phyloP scores from a whole-genome alignment of 1,140 invertebrate species.

The Neoseiulus cucumeris region DNA sequence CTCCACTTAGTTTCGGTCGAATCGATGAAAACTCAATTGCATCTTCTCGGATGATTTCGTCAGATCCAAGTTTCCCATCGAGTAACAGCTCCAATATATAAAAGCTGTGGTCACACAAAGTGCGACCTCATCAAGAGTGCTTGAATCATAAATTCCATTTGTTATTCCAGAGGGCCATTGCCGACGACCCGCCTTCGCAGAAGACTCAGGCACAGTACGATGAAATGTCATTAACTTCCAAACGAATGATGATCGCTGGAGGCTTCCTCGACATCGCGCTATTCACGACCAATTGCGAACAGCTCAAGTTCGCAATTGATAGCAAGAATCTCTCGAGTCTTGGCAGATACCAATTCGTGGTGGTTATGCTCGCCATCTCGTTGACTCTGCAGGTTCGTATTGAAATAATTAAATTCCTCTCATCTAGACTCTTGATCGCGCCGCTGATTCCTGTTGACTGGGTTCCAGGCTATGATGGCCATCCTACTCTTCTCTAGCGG shows the following conservation, averaged over 20 bases:
- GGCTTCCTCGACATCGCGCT: conserved; percentile 18
- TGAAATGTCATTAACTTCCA: not conserved
- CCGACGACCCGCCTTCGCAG: not conserved
- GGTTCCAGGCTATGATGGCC: conserved; percentile 35
- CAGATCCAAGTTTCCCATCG: too few species aligned
- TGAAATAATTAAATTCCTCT: not conserved
- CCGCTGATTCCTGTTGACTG: not conserved
- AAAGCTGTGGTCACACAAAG: too few species aligned
- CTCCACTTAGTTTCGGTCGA: too few species aligned
- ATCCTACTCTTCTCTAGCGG: conserved; percentile 47
- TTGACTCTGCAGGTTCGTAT: conserved; percentile 14
- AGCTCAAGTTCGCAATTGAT: conserved; percentile 17
- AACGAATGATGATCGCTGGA: conserved; percentile 17
- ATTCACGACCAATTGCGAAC: conserved; percentile 18
- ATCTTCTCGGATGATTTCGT: too few species aligned
- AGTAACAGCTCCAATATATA: too few species aligned
- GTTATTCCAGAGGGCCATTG: too few species aligned
- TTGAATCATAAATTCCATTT: too few species aligned
- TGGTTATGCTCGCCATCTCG: conserved; percentile 14
- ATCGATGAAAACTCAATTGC: too few species aligned
- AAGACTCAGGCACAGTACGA: not conserved
- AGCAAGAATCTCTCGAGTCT: conserved; percentile 13
- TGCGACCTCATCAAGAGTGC: too few species aligned
- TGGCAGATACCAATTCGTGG: conserved; percentile 12
- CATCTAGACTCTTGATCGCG: conserved; percentile 12